Conservation (phyloP, 2,888 invertebrate genomes). For the Apamea sordens region DNA sequence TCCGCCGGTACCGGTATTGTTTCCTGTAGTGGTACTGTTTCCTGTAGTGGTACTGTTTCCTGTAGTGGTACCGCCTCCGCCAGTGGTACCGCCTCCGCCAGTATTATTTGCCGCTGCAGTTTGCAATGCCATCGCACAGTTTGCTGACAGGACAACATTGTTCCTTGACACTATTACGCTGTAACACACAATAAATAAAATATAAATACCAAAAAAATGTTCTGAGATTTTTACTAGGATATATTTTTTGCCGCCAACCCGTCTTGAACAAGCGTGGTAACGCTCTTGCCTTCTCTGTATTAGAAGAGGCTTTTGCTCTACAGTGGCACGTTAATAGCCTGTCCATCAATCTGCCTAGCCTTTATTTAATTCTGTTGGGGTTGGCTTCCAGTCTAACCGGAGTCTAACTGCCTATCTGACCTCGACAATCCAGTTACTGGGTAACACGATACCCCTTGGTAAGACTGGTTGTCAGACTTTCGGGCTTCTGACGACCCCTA, state of each 20-base stretch:
- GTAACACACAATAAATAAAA: constrained; percentile 20
- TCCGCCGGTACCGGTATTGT: background rate
- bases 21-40: constrained; percentile 3
- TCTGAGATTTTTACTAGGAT: background rate
- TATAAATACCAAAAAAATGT: background rate
- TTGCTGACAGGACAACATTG: constrained; percentile 18
- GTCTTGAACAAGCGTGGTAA: background rate
- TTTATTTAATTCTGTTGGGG: too few relatives aligned
- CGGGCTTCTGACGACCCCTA: too few relatives aligned
- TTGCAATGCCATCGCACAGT: constrained; percentile 49
- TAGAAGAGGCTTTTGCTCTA: background rate
- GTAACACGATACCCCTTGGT: too few relatives aligned
- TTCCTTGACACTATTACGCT: constrained; percentile 13
- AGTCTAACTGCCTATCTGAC: too few relatives aligned
- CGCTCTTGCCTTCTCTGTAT: background rate
- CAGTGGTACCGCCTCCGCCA: too few relatives aligned
- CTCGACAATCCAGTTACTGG: too few relatives aligned
- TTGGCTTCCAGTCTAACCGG: too few relatives aligned
- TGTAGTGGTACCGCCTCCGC: background rate
- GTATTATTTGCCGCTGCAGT: constrained; percentile 1
- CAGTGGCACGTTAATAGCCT: too few relatives aligned
- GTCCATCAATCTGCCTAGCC: too few relatives aligned
- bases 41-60: background rate
- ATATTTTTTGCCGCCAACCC: background rate
- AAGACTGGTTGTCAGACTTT: too few relatives aligned